Evolutionary conservation across 2,113 vertebrate genomes (phyloP), one percentile per base, ranked within the genome.

Genomic region (Podilymbus podiceps): DNA sequence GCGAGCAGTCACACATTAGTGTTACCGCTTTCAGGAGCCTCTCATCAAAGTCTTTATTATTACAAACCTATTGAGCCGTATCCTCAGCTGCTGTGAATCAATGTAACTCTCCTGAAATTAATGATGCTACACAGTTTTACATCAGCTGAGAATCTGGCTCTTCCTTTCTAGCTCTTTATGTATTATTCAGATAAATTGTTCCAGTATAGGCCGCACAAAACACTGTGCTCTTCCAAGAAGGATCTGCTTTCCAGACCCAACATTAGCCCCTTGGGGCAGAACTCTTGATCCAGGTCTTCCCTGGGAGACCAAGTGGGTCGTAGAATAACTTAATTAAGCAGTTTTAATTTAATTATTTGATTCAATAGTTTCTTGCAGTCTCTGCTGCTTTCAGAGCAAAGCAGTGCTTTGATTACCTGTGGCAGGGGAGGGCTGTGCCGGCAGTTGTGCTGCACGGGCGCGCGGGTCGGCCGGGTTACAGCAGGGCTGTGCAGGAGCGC

Each of bases 1-100:
- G 82, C 4, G 28, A 96, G 93, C 90, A 96, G 90, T 80, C 95
- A 95, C 95, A 91, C 75, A 86, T 93, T 93, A 93, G 60, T 50
- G 93, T 93, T 96, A 52, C 96, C 1, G 52, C 91, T 94, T 96
- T 78, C 79, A 84, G 90, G 82, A 68, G 63, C 90, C 78, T 95
- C 92, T 96, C 93, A 88, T 94, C 93, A 95, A 95, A 90, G 79
- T 56, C 96, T 95, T 95, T 90, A 84, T 95, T 96, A 89, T 96
- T 95, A 89, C 73, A 92, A 75, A 84, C 59, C 92, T 87, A 94
- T 84, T 87, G 95, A 96, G 96, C 93, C 31, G 1, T 71, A 83
- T 92, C 92, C 79, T 94, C 85, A 60, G 55, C 47, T 89, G 79
- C 90, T 92, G 90, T 75, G 93, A 94, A 90, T 78, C 79, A 86